Percentiles rank a stretch among this genome's conserved stretches.
These are phyloP conservation scores for Acipenser ruthenus DNA, from an alignment of 2,797 vertebrate species.

Conservation along the genomic window DNA sequence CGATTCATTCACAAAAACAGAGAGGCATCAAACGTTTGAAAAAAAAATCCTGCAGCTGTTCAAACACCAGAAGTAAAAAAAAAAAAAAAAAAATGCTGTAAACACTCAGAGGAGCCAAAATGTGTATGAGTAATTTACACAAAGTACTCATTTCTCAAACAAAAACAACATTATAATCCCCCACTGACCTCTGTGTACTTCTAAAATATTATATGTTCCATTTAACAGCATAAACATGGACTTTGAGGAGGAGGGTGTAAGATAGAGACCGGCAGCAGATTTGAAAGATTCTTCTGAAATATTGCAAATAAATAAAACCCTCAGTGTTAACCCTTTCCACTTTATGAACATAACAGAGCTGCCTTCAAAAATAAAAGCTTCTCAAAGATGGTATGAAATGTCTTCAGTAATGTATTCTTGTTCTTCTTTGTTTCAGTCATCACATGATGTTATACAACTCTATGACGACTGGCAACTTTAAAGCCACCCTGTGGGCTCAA, in stretches of 20 bases:
- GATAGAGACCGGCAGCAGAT: not conserved
- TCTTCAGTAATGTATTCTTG: no score
- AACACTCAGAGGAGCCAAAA: not conserved
- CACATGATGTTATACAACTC: no score
- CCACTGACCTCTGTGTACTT: not conserved
- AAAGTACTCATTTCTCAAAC: not conserved
- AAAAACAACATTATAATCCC: not conserved
- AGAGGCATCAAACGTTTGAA: no score
- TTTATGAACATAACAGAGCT: no score
- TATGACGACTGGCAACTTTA: no score
- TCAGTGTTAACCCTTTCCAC: no score
- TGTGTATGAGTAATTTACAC: not conserved
- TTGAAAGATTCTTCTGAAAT: no score
- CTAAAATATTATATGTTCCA: not conserved
- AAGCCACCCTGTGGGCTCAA: no score
- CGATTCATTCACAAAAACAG: constrained; percentile 3
- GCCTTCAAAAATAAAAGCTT: no score
- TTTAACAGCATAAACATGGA: not conserved
- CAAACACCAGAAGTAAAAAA: not conserved
- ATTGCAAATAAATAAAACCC: no score
- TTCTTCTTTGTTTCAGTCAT: no score
- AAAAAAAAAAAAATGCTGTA: not conserved
- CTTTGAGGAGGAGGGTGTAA: not conserved
- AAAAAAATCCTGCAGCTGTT: constrained; percentile 7
- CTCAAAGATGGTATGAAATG: no score